These are phyloP conservation scores for Ia io DNA, from an alignment of 2,113 vertebrate genomes.

Conservation along the genomic window DNA sequence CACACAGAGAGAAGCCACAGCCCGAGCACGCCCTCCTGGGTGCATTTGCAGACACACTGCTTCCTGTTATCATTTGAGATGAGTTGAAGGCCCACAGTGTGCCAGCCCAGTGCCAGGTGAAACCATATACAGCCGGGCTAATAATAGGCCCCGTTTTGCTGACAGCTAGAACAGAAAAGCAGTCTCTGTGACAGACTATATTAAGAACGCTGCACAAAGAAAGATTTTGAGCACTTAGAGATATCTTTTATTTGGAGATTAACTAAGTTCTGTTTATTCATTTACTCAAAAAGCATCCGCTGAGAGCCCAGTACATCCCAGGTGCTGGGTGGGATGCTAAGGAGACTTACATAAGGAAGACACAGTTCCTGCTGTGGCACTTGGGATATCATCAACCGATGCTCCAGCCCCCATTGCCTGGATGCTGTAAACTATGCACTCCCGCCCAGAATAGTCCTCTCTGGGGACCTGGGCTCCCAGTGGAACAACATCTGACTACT, in stretches of 20 bases:
- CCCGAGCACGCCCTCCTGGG: not conserved
- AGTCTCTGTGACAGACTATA: not conserved
- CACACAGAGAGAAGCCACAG: not conserved
- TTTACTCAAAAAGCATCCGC: not conserved
- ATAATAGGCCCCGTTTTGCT: not conserved
- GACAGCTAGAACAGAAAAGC: not conserved
- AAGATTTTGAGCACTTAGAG: not conserved
- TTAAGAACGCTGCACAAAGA: conserved; percentile 16
- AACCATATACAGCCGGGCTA: fast-evolving
- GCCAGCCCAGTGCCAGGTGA: not conserved
- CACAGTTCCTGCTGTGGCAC: not conserved
- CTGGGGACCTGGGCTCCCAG: not conserved
- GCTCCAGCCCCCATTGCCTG: not conserved
- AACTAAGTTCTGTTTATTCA: not conserved
- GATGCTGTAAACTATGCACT: not conserved
- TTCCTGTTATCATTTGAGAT: not conserved
- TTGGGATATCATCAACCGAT: not conserved
- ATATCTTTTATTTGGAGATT: not conserved
- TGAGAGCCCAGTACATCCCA: not conserved
- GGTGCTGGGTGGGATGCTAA: not conserved
- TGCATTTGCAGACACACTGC: fast-evolving
- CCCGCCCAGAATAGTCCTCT: conserved; percentile 57
- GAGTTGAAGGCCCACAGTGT: not conserved
- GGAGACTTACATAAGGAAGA: not conserved
- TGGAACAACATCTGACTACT: conserved; percentile 9